Base-by-base conservation (phyloP, 2,888 invertebrate species). In the Cosmorhoe ocellata region DNA sequence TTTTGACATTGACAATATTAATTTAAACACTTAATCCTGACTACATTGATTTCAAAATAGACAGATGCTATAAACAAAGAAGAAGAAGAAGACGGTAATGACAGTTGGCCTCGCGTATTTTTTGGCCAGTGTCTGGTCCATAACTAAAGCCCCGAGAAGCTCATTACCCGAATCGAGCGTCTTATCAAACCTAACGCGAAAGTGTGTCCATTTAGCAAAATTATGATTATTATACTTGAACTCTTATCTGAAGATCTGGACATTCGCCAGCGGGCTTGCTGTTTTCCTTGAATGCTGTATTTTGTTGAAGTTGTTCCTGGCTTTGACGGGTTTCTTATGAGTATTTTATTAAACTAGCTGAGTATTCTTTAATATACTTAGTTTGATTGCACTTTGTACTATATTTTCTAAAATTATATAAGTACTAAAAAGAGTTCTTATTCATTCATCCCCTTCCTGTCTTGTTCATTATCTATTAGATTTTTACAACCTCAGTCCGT, bases 161-260 rank as follows among this genome's bases (percentile, higher is more conserved):
- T 49, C 49, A 46, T 54, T 46, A 54, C 37, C 31, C n/a, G 44
- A 44, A 44, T 24, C 9, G 24, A 24, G 24, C 24, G 32, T 36
- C 55, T 47, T 51, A 55, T 51, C 50, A 40, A 41, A 28, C 24
- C 33, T 43, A 18, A 28, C 44, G 41, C 43, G 36, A 42, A 51
- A 51, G 40, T 36, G 53, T 45, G 50, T 44, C 46, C 42, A 22
- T 46, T 51, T 12, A 34, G 11, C 44, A 46, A 30, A 48, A 51
- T 54, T 54, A 54, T 54, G 53, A 54, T 54, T 51, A 57, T 56
- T 48, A 51, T 28, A 31, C 41, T 50, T 46, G 49, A 51, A 43
- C 48, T 37, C 13, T 55, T 48, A 55, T 51, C 55, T 39, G 4
- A 2, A 18, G 32, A 47, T 51, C 51, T 55, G 55, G 55, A 47